These are phyloP conservation scores for Paguma larvata DNA, from an alignment of 2,797 vertebrate species.

Conservation along the genomic window DNA sequence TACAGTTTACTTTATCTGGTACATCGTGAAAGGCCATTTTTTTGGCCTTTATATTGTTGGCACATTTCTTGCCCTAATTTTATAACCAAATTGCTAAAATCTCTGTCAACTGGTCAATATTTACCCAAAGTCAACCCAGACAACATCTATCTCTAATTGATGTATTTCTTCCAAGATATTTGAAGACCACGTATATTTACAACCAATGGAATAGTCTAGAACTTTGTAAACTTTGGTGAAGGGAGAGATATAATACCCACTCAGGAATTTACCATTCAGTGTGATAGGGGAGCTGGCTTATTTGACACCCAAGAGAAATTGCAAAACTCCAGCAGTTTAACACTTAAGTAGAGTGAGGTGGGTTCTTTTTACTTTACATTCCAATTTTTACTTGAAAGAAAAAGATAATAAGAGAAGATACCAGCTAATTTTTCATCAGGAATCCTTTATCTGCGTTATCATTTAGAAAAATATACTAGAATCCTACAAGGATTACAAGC, in stretches of 20 bases:
- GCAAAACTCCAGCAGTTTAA: neutral
- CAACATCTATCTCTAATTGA: neutral
- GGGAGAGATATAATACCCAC: neutral
- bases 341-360: neutral
- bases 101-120: neutral
- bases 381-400: neutral
- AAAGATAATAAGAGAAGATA: neutral
- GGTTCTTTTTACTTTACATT: neutral
- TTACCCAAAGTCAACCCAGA: neutral
- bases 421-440: neutral
- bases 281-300: neutral
- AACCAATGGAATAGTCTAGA: neutral
- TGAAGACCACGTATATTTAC: neutral
- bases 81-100: neutral
- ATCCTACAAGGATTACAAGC: neutral
- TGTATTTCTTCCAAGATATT: neutral
- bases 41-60: too few species aligned
- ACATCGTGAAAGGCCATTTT: neutral
- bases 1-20: neutral
- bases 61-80: neutral
- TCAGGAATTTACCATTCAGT: neutral
- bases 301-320: neutral
- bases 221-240: neutral
- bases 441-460: neutral
- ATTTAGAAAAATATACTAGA: neutral